These are phyloP conservation scores for Speoplatyrhinus poulsoni DNA, from an alignment of 2,113 vertebrate species.

Conservation along the genomic window DNA sequence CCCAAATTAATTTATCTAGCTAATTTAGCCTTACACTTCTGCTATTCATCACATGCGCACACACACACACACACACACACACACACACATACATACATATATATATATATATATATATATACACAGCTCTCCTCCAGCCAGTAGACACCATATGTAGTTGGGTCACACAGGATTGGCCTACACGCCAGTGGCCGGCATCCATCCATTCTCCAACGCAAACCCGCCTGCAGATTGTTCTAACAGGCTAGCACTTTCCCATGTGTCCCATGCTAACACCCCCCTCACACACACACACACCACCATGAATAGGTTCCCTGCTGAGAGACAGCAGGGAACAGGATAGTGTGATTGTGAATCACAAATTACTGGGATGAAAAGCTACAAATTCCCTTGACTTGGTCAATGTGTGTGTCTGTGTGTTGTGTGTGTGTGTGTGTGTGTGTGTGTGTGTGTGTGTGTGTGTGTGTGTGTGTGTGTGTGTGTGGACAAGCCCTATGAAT, in stretches of 20 bases:
- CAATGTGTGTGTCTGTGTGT: too few species aligned
- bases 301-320: conserved; percentile 34
- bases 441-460: too few species aligned
- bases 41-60: neutral
- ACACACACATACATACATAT: neutral
- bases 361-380: conserved; percentile 15
- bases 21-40: neutral
- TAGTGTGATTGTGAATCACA: conserved; percentile 38
- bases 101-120: neutral
- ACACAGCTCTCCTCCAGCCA: neutral
- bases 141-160: conserved; percentile 30
- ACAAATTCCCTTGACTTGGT: neutral
- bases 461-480: too few species aligned
- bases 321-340: conserved; percentile 26
- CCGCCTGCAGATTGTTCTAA: conserved; percentile 44
- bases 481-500: too few species aligned
- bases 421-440: too few species aligned
- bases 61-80: conserved; percentile 5
- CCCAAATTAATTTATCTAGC: too few species aligned
- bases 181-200: conserved; percentile 21
- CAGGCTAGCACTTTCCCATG: conserved; percentile 56
- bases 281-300: too few species aligned
- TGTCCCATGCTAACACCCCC: conserved; percentile 28
- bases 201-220: conserved; percentile 54
- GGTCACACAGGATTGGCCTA: conserved; percentile 31